These are phyloP conservation scores for Acanthurus lineatus DNA, from an alignment of 2,797 vertebrate genomes.

Conservation along the genomic window DNA sequence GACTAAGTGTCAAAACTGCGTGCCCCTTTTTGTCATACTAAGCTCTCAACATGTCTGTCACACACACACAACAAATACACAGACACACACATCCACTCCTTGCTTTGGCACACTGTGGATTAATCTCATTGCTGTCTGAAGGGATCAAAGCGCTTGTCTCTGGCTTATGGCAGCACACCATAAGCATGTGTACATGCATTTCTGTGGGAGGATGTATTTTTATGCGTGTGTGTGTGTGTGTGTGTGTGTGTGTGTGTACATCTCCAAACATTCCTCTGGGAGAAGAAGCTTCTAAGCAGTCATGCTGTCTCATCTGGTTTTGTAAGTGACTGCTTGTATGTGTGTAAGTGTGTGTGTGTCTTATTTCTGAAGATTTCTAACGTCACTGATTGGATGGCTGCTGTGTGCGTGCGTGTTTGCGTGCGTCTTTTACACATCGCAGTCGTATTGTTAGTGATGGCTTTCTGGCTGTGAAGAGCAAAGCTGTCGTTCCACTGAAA, in stretches of 20 bases:
- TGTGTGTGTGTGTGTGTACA: neutral
- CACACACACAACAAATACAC: constrained; percentile 30
- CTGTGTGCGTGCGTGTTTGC: neutral
- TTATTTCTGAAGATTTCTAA: constrained; percentile 39
- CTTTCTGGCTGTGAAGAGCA: constrained; percentile 40
- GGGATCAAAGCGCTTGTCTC: constrained; percentile 72
- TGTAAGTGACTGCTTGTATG: constrained; percentile 24
- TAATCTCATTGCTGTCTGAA: constrained; percentile 74
- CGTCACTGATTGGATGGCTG: constrained; percentile 43
- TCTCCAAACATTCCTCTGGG: constrained; percentile 50
- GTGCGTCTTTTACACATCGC: constrained; percentile 13
- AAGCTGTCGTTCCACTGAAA: constrained; percentile 63
- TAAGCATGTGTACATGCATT: constrained; percentile 62
- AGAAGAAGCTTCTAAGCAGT: constrained; percentile 60
- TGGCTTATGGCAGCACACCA: constrained; percentile 44
- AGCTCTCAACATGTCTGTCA: constrained; percentile 62
- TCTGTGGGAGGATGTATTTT: constrained; percentile 63
- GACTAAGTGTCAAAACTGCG: constrained; percentile 63
- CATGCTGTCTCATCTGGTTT: constrained; percentile 61
- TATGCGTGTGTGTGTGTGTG: constrained; percentile 6
- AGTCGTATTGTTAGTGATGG: constrained; percentile 34
- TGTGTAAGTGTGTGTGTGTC: no score
- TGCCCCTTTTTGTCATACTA: constrained; percentile 67
- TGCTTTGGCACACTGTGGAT: constrained; percentile 66
- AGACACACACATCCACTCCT: constrained; percentile 30